These are phyloP conservation scores for Apamea sordens DNA, from an alignment of 2,888 invertebrate genomes.

Conservation along the genomic window DNA sequence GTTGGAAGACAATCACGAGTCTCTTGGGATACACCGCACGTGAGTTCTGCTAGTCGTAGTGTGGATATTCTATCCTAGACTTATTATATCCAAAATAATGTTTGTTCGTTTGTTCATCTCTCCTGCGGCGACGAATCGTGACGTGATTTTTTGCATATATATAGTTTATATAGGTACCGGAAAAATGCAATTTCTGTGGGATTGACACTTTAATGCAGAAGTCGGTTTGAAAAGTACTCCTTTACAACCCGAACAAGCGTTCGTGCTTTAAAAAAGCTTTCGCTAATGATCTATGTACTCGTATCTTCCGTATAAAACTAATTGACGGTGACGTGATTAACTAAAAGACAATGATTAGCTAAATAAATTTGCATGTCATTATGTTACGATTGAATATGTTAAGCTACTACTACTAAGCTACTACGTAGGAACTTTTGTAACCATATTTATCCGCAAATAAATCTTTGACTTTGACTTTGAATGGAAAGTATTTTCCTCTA, in stretches of 20 bases:
- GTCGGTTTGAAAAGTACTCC: background rate
- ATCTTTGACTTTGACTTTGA: no score
- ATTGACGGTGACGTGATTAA: background rate
- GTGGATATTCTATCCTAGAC: background rate
- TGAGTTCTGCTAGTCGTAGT: constrained; percentile 6
- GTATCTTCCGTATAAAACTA: background rate
- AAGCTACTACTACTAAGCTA: no score
- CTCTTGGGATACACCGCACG: constrained; percentile 27
- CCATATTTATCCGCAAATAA: no score
- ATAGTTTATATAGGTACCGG: background rate
- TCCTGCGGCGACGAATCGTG: background rate
- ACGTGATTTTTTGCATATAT: background rate
- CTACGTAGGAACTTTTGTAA: no score
- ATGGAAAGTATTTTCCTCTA: no score
- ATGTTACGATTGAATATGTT: no score
- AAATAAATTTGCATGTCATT: no score
- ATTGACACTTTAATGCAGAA: background rate
- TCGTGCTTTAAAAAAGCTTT: background rate
- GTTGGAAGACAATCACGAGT: constrained; percentile 36
- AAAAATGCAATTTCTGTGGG: background rate
- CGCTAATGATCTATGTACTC: no score
- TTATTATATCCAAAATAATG: background rate
- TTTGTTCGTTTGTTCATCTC: background rate
- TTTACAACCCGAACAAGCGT: background rate
- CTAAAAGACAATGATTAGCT: background rate